phyloP scores from a whole-genome alignment of 2,113 vertebrate genomes.

The Nanorana parkeri region DNA sequence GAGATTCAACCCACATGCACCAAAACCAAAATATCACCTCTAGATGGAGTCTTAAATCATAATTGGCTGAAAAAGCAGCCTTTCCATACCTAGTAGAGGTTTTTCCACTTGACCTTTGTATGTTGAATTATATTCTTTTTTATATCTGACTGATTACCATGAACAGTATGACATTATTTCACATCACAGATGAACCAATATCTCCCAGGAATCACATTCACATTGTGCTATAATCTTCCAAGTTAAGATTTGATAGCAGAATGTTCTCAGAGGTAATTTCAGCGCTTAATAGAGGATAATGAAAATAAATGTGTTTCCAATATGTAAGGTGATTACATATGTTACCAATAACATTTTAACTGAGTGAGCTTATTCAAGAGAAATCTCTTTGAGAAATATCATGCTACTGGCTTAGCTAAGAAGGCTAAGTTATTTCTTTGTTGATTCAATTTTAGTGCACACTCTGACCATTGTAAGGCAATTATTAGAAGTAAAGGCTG shows the following conservation, averaged over 20 bases:
- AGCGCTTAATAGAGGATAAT: constrained; percentile 22
- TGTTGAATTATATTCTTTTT: no score
- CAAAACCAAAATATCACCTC: no score
- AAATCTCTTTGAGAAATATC: constrained; percentile 16
- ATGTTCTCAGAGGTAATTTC: constrained; percentile 5
- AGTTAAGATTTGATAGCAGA: background rate
- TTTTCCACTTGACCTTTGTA: no score
- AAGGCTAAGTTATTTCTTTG: background rate
- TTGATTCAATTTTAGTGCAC: background rate
- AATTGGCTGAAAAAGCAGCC: no score
- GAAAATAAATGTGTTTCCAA: constrained; percentile 41
- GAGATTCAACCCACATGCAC: no score
- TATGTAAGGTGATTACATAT: constrained; percentile 28
- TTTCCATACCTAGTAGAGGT: no score
- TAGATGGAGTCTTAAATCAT: no score
- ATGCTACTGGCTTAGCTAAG: background rate
- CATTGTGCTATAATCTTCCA: constrained; percentile 11
- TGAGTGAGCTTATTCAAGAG: background rate
- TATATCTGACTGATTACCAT: no score
- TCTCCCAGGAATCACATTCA: constrained; percentile 23
- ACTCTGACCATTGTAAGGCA: background rate
- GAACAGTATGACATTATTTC: background rate
- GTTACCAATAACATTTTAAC: constrained; percentile 18
- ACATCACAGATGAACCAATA: background rate
- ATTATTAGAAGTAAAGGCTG: background rate